These are phyloP conservation scores for Amphibalanus amphitrite DNA, from an alignment of 1,140 invertebrate genomes.

Conservation along the genomic window DNA sequence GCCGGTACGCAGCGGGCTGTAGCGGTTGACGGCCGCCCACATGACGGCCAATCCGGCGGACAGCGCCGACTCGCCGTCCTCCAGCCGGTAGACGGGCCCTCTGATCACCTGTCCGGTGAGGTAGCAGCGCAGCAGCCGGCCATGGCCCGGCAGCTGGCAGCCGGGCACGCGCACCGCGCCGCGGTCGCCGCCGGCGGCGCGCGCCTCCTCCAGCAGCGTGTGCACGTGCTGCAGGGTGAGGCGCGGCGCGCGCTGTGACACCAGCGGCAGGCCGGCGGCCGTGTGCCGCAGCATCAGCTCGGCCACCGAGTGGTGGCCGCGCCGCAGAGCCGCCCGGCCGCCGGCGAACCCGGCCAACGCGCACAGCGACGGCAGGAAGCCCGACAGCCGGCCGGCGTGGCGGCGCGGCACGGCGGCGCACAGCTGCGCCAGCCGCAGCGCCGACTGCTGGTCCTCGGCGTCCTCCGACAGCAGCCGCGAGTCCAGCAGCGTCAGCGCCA, in stretches of 20 bases:
- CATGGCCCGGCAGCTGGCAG: background rate
- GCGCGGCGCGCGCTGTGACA: background rate
- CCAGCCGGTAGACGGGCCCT: background rate
- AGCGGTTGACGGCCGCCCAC: background rate
- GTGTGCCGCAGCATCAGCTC: background rate
- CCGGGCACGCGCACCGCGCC: background rate
- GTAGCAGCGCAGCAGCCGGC: background rate
- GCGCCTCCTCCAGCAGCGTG: too few species aligned
- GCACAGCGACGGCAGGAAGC: background rate
- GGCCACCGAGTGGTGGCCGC: background rate
- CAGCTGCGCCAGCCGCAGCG: background rate
- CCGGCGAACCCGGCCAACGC: background rate
- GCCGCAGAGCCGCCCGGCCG: background rate
- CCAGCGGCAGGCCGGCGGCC: background rate
- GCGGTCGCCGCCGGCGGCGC: too few species aligned
- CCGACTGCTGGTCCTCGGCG: background rate
- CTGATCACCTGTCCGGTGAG: background rate
- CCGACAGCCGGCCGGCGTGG: background rate
- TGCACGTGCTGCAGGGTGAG: background rate
- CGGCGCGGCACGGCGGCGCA: background rate
- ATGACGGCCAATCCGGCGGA: background rate
- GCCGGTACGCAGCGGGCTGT: background rate
- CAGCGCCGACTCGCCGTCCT: background rate
- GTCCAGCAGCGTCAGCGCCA: background rate
- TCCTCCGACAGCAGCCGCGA: background rate